Base-by-base conservation (phyloP, 2,797 vertebrate genomes). In the Acridotheres tristis region DNA sequence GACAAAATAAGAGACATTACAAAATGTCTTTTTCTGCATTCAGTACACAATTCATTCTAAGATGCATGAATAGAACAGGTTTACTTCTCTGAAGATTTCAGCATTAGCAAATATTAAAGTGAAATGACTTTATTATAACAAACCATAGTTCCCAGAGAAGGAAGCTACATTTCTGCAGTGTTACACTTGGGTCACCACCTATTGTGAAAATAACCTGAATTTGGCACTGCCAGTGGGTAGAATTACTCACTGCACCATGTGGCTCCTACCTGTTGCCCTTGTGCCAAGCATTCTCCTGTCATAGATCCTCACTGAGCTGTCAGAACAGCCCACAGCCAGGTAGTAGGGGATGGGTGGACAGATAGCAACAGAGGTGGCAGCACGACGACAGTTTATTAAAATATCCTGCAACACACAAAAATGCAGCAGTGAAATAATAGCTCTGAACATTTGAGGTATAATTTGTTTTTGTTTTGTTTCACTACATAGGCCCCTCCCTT, bases 231-330 rank as follows among this genome's bases (percentile, higher is more conserved):
- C 45, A 38, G 12, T 18, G 16, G 54, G 42, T 67, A 50, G 58
- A 73, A 78, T 43, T 58, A 20, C 13, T 85, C 58, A 43, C 10
- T 67, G 26, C 38, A 58, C 30, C 3, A 29, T 10, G 27, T 18
- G 78, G 53, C 45, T 87, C 96, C 96, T 96, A 99, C 99, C 99
- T 96, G 99, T 99, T 59, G 99, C 99, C 98, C 99, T 98, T 85
- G 99, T 99, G 74, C 99, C 99, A 94, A 99, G 98, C 99, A 99
- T 99, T 81, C 99, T 98, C 61, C 99, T 97, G 97, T 99, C 99
- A 62, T 99, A 99, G 97, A 99, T 99, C 95, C 99, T 98, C 81
- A 99, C 99, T 2, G 99, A 99, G 98, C 99, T 99, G 97, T 99
- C 99, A 10, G 99, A 99, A 96, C 99, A 99, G 80, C 99, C 99